Evolutionary conservation across 2,113 vertebrate genomes (phyloP), one percentile per base, ranked within the genome.

Genomic region (Myxocyprinus asiaticus): DNA sequence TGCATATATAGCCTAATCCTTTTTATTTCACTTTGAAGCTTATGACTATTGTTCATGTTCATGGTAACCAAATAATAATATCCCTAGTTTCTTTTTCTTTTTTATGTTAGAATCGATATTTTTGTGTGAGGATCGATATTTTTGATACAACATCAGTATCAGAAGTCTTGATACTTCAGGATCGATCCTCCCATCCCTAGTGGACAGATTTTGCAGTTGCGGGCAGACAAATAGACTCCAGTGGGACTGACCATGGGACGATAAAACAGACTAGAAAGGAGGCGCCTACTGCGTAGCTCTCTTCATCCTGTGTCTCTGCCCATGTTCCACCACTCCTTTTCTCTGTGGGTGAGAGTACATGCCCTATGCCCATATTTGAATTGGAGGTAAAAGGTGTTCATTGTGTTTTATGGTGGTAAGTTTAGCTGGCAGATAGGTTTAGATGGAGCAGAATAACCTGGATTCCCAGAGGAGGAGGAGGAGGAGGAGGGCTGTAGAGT

Each of bases 151-250:
- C 22, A 33, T 1, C 22, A 33, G 22, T 33, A 33, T 33, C 22
- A 33, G 3, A 33, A 33, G 22, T 33, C 22, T 33, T 33, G 22
- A 33, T 33, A 33, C 22, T 33, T 33, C 22, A 33, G 22, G 22
- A 33, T 33, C 22, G 22, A 33, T 33, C 22, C 22, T 1, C 3
- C 1, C 22, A 33, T 33, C 22, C 22, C 22, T 33, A 33, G 22
- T 68, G 62, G 9, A 33, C 66, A 44, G 53, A 79, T 69, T 82
- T 72, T 55, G 59, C 61, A 58, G 43, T 44, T 72, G 66, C 71
- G 53, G 33, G 56, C 22, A 65, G 74, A 82, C 71, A 74, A 81
- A 80, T 65, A 42, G 10, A 73, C 22, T 83, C 82, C 64, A 62
- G 53, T 59, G 76, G 76, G 79, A 64, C 22, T 42, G 45, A 59